phyloP scores from a whole-genome alignment of 2,888 invertebrate species.

The Sceliomorpha sp. region DNA sequence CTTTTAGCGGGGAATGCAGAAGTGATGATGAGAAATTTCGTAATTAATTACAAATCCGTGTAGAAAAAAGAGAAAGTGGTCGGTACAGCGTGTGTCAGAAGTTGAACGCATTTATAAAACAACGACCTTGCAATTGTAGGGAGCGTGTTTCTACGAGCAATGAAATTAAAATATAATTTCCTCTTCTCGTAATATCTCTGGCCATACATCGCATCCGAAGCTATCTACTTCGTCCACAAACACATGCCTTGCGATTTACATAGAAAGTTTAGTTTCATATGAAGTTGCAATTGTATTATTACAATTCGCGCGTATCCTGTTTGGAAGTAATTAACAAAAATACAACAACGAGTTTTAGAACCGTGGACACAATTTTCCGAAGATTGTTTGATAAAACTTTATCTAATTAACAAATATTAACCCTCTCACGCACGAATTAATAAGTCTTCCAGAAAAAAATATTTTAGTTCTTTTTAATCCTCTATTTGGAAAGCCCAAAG shows the following conservation, averaged over 20 bases:
- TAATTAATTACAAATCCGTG: constrained; percentile 6
- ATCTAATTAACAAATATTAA: no score
- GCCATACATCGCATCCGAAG: constrained; percentile 7
- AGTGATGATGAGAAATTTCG: background rate
- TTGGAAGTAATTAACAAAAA: constrained; percentile 1
- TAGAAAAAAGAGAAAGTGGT: background rate
- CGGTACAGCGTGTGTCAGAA: constrained; percentile 12
- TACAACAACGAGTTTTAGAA: background rate
- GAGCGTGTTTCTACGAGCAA: constrained; percentile 40
- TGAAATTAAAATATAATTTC: constrained; percentile 77
- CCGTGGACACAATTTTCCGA: no score
- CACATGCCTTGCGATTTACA: constrained; percentile 1
- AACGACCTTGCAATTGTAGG: no score
- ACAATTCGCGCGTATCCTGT: constrained; percentile 3
- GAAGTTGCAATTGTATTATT: constrained; percentile 1
- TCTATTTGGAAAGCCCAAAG: no score
- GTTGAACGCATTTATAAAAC: no score
- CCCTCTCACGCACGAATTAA: no score
- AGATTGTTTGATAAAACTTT: no score
- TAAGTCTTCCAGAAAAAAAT: no score
- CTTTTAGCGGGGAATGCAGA: background rate
- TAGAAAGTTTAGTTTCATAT: constrained; percentile 1
- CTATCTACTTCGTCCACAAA: background rate
- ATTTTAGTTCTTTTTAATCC: no score
- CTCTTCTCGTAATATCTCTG: constrained; percentile 66